Conservation (phyloP, 2,888 invertebrate species). For the Mycalesis mineus region DNA sequence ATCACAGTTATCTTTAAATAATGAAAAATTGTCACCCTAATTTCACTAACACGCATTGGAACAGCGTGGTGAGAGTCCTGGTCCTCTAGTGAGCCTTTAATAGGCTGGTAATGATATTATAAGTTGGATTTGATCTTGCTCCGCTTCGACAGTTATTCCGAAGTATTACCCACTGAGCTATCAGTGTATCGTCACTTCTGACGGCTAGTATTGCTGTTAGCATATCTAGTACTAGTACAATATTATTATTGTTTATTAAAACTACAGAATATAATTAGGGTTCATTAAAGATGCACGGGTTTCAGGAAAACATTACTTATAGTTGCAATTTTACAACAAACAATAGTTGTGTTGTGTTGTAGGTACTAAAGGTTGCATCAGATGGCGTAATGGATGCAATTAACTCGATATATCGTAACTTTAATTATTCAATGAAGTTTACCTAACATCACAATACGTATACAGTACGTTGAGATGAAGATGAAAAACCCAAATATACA, state of each 20-base stretch:
- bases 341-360: neutral
- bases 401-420: conserved; percentile 6
- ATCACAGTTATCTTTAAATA: too few species aligned
- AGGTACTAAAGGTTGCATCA: conserved; percentile 4
- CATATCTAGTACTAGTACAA: too few species aligned
- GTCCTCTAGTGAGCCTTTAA: too few species aligned
- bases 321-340: neutral
- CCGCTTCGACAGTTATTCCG: too few species aligned
- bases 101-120: too few species aligned
- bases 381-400: conserved; percentile 1
- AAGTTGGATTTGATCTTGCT: too few species aligned
- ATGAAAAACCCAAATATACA: neutral
- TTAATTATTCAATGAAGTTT: neutral
- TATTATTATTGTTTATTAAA: neutral
- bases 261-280: neutral
- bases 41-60: too few species aligned
- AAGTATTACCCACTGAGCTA: too few species aligned
- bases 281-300: conserved; percentile 3
- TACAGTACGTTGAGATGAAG: neutral
- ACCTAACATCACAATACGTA: neutral
- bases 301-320: conserved; percentile 2
- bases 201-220: too few species aligned
- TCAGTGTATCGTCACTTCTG: too few species aligned
- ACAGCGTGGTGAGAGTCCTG: too few species aligned
- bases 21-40: too few species aligned